These are phyloP conservation scores for Stomatorhinus walkeri DNA, from an alignment of 2,797 vertebrate species.

Conservation along the genomic window DNA sequence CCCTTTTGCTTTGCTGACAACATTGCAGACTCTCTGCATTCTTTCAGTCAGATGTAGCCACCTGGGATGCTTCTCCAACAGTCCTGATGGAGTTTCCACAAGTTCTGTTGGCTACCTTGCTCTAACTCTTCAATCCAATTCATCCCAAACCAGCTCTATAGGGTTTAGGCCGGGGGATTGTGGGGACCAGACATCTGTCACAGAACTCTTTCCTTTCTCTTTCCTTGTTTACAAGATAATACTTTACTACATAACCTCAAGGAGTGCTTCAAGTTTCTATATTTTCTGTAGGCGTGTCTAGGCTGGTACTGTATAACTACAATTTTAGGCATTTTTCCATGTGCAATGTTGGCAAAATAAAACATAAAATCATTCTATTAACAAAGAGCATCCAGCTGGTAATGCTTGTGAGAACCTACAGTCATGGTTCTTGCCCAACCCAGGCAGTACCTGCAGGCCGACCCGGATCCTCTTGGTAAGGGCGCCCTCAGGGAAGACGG, in stretches of 20 bases:
- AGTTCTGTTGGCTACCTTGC: neutral
- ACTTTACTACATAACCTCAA: neutral
- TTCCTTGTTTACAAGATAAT: neutral
- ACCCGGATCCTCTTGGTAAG: slow-evolving; percentile 94
- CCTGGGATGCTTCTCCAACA: neutral
- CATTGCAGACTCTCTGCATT: neutral
- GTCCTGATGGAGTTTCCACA: neutral
- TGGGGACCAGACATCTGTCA: neutral
- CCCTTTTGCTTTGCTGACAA: neutral
- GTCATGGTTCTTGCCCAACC: neutral
- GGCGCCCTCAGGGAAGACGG: slow-evolving; percentile 91
- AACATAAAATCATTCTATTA: neutral
- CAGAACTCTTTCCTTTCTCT: neutral
- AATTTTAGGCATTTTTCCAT: neutral
- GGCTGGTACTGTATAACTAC: neutral
- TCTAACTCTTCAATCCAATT: neutral
- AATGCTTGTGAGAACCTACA: neutral
- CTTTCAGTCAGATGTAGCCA: neutral
- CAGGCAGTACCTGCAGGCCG: slow-evolving; percentile 81
- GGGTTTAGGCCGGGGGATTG: neutral
- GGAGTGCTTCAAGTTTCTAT: neutral
- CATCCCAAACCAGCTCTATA: neutral
- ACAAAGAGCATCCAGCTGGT: neutral
- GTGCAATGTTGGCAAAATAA: neutral
- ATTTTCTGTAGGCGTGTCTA: neutral